Conservation (phyloP, 2,888 invertebrate species). For the Hirtodrosophila trivittata region DNA sequence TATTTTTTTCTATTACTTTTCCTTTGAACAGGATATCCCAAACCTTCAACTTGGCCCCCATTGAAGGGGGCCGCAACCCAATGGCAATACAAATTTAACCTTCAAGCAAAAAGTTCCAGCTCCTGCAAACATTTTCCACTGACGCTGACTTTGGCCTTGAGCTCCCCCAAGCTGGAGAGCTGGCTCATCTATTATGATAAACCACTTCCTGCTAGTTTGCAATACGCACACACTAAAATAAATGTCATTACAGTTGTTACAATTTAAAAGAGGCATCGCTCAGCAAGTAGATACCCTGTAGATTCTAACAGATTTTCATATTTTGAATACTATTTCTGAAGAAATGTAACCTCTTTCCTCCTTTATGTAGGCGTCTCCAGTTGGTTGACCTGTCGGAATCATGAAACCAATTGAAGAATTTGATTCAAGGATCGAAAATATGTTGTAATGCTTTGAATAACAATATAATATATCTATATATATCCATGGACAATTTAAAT, state of each 20-base stretch:
- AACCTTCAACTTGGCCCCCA: constrained; percentile 22
- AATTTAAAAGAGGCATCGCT: constrained; percentile 3
- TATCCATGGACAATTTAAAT: too few species aligned
- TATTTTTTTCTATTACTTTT: background rate
- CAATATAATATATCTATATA: too few species aligned
- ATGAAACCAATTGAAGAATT: too few species aligned
- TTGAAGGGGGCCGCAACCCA: constrained; percentile 8
- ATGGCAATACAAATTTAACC: constrained; percentile 35
- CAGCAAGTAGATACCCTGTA: background rate
- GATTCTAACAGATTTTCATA: too few species aligned
- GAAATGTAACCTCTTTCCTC: too few species aligned
- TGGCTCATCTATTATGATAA: constrained; percentile 69
- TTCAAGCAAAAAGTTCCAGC: constrained; percentile 57
- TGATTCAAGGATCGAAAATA: too few species aligned
- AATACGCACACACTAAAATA: constrained; percentile 24
- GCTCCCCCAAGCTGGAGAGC: constrained; percentile 22
- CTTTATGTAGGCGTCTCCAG: too few species aligned
- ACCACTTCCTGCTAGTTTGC: constrained; percentile 60
- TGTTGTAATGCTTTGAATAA: too few species aligned
- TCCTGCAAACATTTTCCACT: constrained; percentile 50
- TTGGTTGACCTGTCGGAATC: too few species aligned
- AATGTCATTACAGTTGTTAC: constrained; percentile 30
- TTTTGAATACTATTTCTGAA: too few species aligned
- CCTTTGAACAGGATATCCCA: background rate
- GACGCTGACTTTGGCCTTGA: constrained; percentile 50